Conservation (phyloP, 2,797 vertebrate species). For the Sarcoramphus papa region DNA sequence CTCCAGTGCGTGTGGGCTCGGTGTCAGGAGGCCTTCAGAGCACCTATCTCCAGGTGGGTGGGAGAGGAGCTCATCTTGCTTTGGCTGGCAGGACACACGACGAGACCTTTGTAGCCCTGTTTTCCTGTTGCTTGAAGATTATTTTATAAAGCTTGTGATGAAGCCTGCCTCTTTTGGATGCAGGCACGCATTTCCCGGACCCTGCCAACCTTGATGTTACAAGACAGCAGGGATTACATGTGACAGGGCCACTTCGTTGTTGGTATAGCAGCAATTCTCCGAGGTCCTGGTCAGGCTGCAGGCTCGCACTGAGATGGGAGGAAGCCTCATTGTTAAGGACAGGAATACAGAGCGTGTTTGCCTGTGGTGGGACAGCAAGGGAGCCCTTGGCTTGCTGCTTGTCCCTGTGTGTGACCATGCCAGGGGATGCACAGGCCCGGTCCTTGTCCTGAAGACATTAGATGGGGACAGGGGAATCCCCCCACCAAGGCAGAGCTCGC, state of each 20-base stretch:
- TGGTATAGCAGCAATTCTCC: not conserved
- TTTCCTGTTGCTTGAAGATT: not conserved
- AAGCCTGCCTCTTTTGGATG: not conserved
- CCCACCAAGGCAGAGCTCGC: not conserved
- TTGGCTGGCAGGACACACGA: not conserved
- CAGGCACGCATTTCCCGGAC: accelerated
- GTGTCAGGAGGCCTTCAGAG: not conserved
- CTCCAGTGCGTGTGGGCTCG: accelerated
- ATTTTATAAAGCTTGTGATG: not conserved
- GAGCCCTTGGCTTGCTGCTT: not conserved
- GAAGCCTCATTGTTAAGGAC: not conserved
- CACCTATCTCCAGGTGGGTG: not conserved
- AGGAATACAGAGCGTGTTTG: accelerated
- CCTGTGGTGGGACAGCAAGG: not conserved
- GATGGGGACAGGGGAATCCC: not conserved
- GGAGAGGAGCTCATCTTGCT: not conserved
- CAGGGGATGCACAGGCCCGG: not conserved
- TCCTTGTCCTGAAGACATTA: not conserved
- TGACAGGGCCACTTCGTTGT: not conserved
- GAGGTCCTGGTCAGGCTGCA: not conserved
- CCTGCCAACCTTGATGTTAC: not conserved
- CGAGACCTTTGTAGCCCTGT: not conserved
- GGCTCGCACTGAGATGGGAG: not conserved
- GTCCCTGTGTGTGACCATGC: not conserved
- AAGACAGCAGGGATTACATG: not conserved